Evolutionary conservation across 2,797 vertebrate genomes (phyloP).

Genomic region (Chiroxiphia lanceolata): DNA sequence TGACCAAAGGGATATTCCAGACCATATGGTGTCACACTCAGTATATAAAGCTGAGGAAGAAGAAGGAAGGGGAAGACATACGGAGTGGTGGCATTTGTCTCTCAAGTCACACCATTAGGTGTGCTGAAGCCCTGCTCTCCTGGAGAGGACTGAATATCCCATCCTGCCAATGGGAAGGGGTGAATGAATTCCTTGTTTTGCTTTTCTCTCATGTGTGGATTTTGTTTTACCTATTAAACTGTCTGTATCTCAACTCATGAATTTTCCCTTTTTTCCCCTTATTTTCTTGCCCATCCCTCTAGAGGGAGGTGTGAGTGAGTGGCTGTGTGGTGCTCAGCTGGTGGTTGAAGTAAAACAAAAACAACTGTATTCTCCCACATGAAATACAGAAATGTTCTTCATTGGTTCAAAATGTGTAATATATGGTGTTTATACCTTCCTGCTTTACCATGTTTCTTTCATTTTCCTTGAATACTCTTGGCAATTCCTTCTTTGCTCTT

Average conservation of each 20-base stretch:
- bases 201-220: background rate
- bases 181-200: background rate
- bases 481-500: slow-evolving; percentile 9
- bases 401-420: background rate
- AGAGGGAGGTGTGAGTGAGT: background rate
- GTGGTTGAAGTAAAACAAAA: background rate
- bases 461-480: background rate
- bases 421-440: background rate
- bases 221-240: background rate
- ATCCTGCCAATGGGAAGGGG: too few species aligned
- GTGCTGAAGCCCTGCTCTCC: background rate
- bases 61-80: background rate
- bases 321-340: background rate
- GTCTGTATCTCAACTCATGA: background rate
- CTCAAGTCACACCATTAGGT: background rate
- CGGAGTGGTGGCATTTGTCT: background rate
- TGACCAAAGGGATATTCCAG: background rate
- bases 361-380: background rate
- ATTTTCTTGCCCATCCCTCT: background rate
- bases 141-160: background rate
- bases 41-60: background rate
- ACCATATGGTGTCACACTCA: background rate
- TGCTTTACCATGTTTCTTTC: background rate
- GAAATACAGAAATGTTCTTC: slow-evolving; percentile 21
- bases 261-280: fast-evolving